A percentile compares a stretch with the other conserved stretches of the same genome.
phyloP scores from a whole-genome alignment of 2,888 invertebrate genomes.

The Lepidochitona cinerea region DNA sequence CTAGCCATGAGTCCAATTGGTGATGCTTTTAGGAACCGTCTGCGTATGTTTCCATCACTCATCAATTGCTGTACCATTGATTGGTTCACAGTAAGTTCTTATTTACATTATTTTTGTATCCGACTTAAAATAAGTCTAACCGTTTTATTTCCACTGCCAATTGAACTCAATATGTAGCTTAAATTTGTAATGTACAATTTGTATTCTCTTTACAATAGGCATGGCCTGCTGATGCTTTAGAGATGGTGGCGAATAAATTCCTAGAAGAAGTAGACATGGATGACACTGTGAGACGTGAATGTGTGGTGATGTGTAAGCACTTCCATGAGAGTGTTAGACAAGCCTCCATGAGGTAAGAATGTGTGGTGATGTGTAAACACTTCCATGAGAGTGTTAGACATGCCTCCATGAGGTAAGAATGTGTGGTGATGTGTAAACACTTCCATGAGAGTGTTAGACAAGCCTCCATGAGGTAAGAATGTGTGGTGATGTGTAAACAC shows the following conservation, averaged over 20 bases:
- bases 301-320: slow-evolving; percentile 69
- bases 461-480: slow-evolving; percentile 64
- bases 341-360: slow-evolving; percentile 63
- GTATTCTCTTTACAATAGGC: slow-evolving; percentile 70
- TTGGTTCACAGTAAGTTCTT: slow-evolving; percentile 73
- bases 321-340: slow-evolving; percentile 69
- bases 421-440: slow-evolving; percentile 69
- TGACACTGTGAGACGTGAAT: slow-evolving; percentile 47
- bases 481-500: slow-evolving; percentile 69
- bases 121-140: too few species aligned
- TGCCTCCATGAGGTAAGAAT: slow-evolving; percentile 63
- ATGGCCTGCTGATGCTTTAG: slow-evolving; percentile 71
- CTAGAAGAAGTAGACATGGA: slow-evolving; percentile 69
- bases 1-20: slow-evolving; percentile 72
- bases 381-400: slow-evolving; percentile 69
- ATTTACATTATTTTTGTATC: too few species aligned
- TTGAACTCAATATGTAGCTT: too few species aligned
- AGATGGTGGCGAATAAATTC: slow-evolving; percentile 72
- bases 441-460: slow-evolving; percentile 69
- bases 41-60: slow-evolving; percentile 71
- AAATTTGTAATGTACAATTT: too few species aligned
- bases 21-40: slow-evolving; percentile 70
- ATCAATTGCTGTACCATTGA: slow-evolving; percentile 72
- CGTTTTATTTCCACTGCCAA: too few species aligned
- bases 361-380: slow-evolving; percentile 69